Percentiles rank a stretch among this genome's conserved stretches.
Evolutionary conservation across 2,797 vertebrate genomes (phyloP).

Genomic region (Pangasius krempfi): DNA sequence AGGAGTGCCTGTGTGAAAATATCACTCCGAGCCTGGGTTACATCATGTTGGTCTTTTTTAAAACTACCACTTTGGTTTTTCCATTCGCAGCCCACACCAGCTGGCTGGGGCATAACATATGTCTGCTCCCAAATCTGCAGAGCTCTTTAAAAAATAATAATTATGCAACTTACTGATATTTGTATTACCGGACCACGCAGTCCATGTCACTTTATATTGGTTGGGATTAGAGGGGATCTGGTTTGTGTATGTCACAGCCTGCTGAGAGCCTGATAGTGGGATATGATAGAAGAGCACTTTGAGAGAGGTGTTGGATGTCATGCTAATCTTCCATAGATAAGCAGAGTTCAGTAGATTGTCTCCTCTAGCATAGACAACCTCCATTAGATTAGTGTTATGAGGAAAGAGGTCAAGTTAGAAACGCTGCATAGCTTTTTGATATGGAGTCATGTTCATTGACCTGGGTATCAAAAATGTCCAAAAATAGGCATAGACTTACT

Average conservation of each 20-base stretch:
- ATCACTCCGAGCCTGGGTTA: background rate
- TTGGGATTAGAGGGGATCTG: conserved; percentile 35
- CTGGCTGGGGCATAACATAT: background rate
- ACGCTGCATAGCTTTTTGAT: background rate
- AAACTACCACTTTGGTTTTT: conserved; percentile 31
- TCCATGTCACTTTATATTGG: background rate
- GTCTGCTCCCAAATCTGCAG: background rate
- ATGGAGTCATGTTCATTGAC: background rate
- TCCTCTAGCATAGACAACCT: background rate
- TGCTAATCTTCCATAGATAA: conserved; percentile 57
- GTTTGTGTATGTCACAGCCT: conserved; percentile 47
- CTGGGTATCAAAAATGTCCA: background rate
- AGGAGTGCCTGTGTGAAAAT: conserved; percentile 25
- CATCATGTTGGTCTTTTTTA: conserved; percentile 18
- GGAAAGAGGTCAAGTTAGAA: background rate
- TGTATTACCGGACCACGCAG: background rate
- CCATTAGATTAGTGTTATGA: background rate
- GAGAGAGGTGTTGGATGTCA: conserved; percentile 46
- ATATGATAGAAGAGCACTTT: conserved; percentile 38
- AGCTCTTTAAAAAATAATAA: background rate
- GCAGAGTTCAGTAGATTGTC: conserved; percentile 26
- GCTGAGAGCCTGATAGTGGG: conserved; percentile 43
- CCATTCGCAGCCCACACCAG: conserved; percentile 25
- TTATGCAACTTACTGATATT: background rate
- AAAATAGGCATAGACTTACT: background rate